Evolutionary conservation across 2,888 invertebrate genomes (phyloP), one percentile per base, ranked within the genome.

Genomic region (Ectemnius lituratus): DNA sequence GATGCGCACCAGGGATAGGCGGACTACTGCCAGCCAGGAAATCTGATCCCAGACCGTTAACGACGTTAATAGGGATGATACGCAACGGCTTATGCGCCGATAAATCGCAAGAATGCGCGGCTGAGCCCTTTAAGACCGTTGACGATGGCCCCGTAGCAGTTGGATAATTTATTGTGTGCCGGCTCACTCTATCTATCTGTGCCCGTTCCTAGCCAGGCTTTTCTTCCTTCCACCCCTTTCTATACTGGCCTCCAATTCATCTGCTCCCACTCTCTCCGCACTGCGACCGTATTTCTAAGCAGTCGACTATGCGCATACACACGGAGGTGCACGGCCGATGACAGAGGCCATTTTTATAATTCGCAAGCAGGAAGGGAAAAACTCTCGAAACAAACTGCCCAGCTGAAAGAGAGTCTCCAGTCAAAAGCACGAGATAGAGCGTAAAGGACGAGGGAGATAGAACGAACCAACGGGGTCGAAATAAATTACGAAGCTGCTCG

Each of bases 1-100:
- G 37, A 37, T 37, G 37, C 37, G 37, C 37, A 37, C 1, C 37
- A 37, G 37, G n/a, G 64, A 49, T 37, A 49, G 56, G 59, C 37
- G 61, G 18, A 2, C 61, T 65, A 37, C 45, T 57, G n/a, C 28
- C 62, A 57, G 56, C 66, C 65, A 76, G 58, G 75, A 80, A 78
- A 78, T 78, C 79, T 78, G 80, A 78, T 71, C 75, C 65, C 46
- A 63, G 71, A 70, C 78, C 76, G 74, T 80, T 82, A 82, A 75
- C 72, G 67, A 59, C 37, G 65, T 65, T 80, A 78, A 82, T 75
- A 78, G 72, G 47, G 58, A 47, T 69, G 74, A 66, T 70, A 65
- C 75, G 64, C 46, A 47, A 64, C 67, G 68, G 71, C 72, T 81
- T 76, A 66, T 63, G 58, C 69, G 67, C 46, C 76, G 65, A 82